Percentiles rank a stretch among this genome's conserved stretches.
phyloP scores from a whole-genome alignment of 1,140 invertebrate genomes.

The Sinella curviseta region DNA sequence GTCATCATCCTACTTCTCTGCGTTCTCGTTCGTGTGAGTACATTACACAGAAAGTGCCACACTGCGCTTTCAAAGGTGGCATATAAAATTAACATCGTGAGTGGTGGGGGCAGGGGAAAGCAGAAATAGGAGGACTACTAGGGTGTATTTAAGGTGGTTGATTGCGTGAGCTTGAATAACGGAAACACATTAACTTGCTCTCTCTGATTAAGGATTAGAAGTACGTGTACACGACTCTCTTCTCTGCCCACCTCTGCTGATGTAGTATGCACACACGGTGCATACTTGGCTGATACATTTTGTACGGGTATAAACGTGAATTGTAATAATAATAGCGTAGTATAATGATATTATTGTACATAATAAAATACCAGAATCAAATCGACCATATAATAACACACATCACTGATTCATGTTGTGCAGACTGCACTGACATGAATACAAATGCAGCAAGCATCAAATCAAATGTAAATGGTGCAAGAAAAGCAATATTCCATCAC shows the following conservation, averaged over 20 bases:
- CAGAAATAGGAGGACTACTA: neutral
- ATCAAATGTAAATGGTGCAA: neutral
- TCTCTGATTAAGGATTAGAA: neutral
- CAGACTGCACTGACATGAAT: neutral
- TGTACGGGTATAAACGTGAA: neutral
- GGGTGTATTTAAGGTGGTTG: constrained; percentile 5
- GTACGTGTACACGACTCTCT: neutral
- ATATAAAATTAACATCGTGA: neutral
- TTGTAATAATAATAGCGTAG: neutral
- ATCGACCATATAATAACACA: neutral
- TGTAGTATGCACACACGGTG: no score
- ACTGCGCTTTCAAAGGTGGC: neutral
- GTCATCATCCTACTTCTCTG: no score
- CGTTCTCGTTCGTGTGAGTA: no score
- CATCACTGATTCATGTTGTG: neutral
- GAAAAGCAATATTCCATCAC: neutral
- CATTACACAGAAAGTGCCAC: no score
- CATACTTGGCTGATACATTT: no score
- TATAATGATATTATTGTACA: neutral
- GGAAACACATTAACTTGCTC: constrained; percentile 13
- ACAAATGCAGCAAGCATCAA: neutral
- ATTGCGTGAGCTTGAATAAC: constrained; percentile 17
- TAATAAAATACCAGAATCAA: neutral
- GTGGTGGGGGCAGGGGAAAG: neutral
- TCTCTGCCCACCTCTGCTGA: no score